phyloP scores from a whole-genome alignment of 2,888 invertebrate species.

The Boloria selene region DNA sequence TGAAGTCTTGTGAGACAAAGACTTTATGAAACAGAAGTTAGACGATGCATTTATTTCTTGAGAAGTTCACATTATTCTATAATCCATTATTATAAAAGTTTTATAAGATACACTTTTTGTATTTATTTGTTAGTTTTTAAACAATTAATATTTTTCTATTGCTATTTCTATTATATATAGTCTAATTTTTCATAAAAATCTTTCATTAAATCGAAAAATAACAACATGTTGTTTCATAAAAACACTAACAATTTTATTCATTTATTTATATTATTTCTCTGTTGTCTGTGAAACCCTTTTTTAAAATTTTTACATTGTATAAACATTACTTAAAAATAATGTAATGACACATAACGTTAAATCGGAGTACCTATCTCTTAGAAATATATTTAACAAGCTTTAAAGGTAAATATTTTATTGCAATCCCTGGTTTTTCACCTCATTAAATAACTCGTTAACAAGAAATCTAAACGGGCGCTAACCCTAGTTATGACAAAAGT shows the following conservation, averaged over 20 bases:
- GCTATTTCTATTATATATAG: not conserved
- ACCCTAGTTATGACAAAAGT: constrained; percentile 44
- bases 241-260: too few species aligned
- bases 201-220: too few species aligned
- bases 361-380: constrained; percentile 8
- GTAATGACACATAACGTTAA: constrained; percentile 6
- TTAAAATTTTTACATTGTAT: too few species aligned
- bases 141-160: not conserved
- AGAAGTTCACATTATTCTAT: constrained; percentile 31
- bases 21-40: constrained; percentile 43
- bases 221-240: too few species aligned
- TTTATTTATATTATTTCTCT: too few species aligned
- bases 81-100: constrained; percentile 13
- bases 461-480: constrained; percentile 43
- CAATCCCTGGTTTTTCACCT: constrained; percentile 40
- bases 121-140: not conserved
- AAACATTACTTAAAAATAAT: not conserved
- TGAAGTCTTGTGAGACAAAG: constrained; percentile 47
- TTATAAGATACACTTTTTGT: not conserved
- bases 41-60: constrained; percentile 36
- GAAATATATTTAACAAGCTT: constrained; percentile 28
- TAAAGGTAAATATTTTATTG: constrained; percentile 35
- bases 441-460: constrained; percentile 45
- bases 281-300: too few species aligned
- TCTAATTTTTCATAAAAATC: too few species aligned